Evolutionary conservation across 2,797 vertebrate species (phyloP), one percentile per base, ranked within the genome.

Genomic region (Ceyx erithaca): DNA sequence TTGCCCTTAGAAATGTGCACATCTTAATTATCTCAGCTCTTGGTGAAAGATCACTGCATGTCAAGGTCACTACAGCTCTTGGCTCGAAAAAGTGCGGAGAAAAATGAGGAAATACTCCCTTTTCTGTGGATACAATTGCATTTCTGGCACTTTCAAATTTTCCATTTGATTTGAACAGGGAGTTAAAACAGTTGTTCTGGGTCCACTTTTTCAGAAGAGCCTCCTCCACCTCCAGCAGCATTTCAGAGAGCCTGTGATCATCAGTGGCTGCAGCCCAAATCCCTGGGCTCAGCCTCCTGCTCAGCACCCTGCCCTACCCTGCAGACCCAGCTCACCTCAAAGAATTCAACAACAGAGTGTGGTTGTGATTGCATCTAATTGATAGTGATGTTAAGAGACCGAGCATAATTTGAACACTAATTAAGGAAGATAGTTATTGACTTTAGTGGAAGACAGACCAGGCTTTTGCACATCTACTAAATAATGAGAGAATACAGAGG

Each of bases 401-500:
- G 54, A 73, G 75, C 0, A 3, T 93, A 71, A 94, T 90, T 85
- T 28, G 79, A 80, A 55, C 9, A 3, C 75, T 92, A 94, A 95
- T 90, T 92, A 83, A 92, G 72, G 72, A 43, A 87, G 88, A 92
- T 82, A 51, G 58, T 62, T 92, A 94, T 87, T 90, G 90, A 93
- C 75, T 92, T 87, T 51, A 94, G 88, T 52, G 68, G 83, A 48
- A 87, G 55, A 37, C 52, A 82, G 72, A 83, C 22, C 31, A 33
- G 71, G 61, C 62, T 93, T 21, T 67, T 66, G 58, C 12, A 61
- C 25, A 14, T 77, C 78, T 33, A 77, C 73, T 49, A 84, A 87
- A 61, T 55, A 95, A 95, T 77, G 77, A 93, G 82, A 52, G 84
- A 70, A 52, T 25, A 30, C 26, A 4, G 23, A 84, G 48, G 67